Evolutionary conservation across 2,888 invertebrate genomes (phyloP), one percentile per base, ranked within the genome.

Genomic region (Epinotia nisella): DNA sequence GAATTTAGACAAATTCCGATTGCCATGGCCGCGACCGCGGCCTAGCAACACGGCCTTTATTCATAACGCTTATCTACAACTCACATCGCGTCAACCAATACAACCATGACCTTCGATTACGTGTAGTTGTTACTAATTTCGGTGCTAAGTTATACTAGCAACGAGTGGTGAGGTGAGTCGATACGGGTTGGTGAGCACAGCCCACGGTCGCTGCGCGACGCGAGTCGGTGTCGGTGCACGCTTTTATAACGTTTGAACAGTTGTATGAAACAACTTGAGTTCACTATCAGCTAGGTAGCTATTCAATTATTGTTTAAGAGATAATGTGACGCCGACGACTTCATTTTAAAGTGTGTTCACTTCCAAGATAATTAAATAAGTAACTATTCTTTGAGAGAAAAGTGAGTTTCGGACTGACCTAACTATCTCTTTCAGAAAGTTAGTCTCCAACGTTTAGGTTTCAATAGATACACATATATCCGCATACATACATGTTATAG

Each of bases 1-100:
- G 91, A 91, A 92, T 92, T 89, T 86, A 87, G 87, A 86, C 87
- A 88, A 92, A 91, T 92, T 92, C 92, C 91, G 91, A 90, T 88
- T 85, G 87, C 84, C 85, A 83, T 82, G 84, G 84, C 78, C 82
- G 79, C 77, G 66, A 62, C 76, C 66, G 59, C 76, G 72, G 76
- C 75, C 76, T 74, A 70, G 72, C 72, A 70, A 74, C 76, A 69
- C 10, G 24, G 21, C n/a, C 24, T 24, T 9, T 19, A 17, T 51
- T 62, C 49, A 15, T 2, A 49, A 10, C 3, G 49, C 24, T 11
- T 11, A 39, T 19, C 24, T 1, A 29, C 3, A 39, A 49, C 2
- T 41, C 60, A 13, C 17, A 11, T 19, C 60, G 19, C 19, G 60
- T 13, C 13, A 11, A 41, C 60, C 13, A 19, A 10, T 19, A 10